Conservation (phyloP, 2,797 vertebrate genomes). For the Gallinago stenura region DNA sequence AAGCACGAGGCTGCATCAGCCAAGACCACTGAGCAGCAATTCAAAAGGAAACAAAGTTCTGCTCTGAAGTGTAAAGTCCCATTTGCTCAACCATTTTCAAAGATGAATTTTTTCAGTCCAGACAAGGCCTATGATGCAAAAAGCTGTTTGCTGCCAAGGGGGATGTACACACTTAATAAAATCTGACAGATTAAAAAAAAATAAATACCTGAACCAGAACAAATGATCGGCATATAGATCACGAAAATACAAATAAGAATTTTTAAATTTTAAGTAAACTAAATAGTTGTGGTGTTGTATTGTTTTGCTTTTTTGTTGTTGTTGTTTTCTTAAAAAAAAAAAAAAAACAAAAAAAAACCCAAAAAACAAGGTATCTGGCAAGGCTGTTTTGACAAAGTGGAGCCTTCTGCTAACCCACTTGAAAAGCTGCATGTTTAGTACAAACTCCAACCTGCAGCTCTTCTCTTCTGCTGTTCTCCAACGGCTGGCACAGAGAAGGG, state of each 20-base stretch:
- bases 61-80: neutral
- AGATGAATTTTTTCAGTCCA: neutral
- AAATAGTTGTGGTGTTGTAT: neutral
- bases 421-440: neutral
- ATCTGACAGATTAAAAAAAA: neutral
- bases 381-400: neutral
- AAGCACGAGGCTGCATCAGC: neutral
- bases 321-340: neutral
- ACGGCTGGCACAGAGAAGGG: neutral
- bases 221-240: rapidly evolving
- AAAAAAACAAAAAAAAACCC: neutral
- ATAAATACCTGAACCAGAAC: neutral
- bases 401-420: neutral
- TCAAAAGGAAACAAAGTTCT: neutral
- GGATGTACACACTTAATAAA: neutral
- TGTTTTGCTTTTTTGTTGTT: too few relatives aligned
- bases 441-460: neutral
- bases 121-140: neutral
- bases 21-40: neutral
- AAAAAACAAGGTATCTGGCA: neutral
- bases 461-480: neutral
- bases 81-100: neutral
- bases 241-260: neutral
- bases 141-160: neutral
- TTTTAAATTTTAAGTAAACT: neutral